Evolutionary conservation across 2,113 vertebrate genomes (phyloP).

Genomic region (Alligator sinensis): DNA sequence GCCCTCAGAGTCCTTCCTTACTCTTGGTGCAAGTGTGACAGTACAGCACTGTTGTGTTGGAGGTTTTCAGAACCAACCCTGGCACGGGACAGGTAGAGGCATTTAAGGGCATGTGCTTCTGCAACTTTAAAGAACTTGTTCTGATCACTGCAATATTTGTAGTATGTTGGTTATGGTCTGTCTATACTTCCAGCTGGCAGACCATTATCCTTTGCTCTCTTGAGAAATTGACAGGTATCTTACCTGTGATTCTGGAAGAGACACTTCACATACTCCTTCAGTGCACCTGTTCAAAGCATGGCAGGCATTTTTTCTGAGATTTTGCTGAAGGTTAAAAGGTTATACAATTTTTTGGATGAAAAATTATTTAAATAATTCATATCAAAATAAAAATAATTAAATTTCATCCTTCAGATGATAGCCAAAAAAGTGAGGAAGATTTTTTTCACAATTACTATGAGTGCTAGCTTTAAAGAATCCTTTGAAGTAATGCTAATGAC

Average conservation of each 20-base stretch:
- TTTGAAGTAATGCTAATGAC: neutral
- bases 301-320: neutral
- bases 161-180: no score
- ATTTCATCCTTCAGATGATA: neutral
- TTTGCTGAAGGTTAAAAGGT: neutral
- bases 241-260: neutral
- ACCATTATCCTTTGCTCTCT: neutral
- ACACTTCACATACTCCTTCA: neutral
- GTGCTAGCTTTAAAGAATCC: neutral
- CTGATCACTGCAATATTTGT: neutral
- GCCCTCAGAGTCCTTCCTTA: no score
- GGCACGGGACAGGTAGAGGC: neutral
- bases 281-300: neutral
- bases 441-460: neutral
- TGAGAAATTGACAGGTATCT: accelerated
- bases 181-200: neutral
- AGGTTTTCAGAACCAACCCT: neutral
- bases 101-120: neutral
- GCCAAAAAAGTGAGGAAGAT: neutral
- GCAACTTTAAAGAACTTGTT: neutral
- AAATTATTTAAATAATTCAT: neutral
- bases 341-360: neutral
- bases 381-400: neutral
- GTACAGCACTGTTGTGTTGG: no score
- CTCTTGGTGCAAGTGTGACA: no score